These are phyloP conservation scores for Elymnias hypermnestra DNA, from an alignment of 1,140 invertebrate genomes.

Conservation along the genomic window DNA sequence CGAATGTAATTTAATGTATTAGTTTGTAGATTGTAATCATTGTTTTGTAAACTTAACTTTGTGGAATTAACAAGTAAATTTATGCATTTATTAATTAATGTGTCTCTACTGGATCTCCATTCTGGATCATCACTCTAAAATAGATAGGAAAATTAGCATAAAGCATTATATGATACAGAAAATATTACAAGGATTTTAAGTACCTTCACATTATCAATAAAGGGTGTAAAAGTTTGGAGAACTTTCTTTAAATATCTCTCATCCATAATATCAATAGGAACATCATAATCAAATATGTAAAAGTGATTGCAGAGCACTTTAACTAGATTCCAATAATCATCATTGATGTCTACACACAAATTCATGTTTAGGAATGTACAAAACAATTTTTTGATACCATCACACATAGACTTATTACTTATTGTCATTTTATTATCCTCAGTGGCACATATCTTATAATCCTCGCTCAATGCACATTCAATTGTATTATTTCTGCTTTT, in stretches of 20 bases:
- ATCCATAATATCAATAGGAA: slow-evolving; percentile 39
- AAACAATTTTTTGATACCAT: slow-evolving; percentile 45
- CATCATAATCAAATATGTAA: slow-evolving; percentile 52
- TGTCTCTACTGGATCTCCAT: slow-evolving; percentile 51
- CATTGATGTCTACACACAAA: slow-evolving; percentile 38
- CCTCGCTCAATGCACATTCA: slow-evolving; percentile 15
- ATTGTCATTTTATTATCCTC: slow-evolving; percentile 23
- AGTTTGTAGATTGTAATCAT: slow-evolving; percentile 74
- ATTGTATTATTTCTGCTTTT: slow-evolving; percentile 16
- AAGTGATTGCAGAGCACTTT: slow-evolving; percentile 50
- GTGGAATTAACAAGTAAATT: slow-evolving; percentile 70
- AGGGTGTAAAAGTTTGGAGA: slow-evolving; percentile 39
- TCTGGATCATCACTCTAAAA: slow-evolving; percentile 50
- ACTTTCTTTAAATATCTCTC: slow-evolving; percentile 42
- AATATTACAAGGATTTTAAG: no score
- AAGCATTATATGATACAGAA: slow-evolving; percentile 1
- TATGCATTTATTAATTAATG: slow-evolving; percentile 74
- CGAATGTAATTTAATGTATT: slow-evolving; percentile 74
- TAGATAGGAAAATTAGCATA: no score
- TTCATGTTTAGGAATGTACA: slow-evolving; percentile 59
- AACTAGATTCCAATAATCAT: slow-evolving; percentile 50
- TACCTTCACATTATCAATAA: slow-evolving; percentile 43
- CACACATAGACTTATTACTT: slow-evolving; percentile 28
- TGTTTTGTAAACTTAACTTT: slow-evolving; percentile 69
- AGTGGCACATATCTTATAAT: slow-evolving; percentile 29